These are phyloP conservation scores for Leptura quadrifasciata DNA, from an alignment of 2,888 invertebrate genomes.

Conservation along the genomic window DNA sequence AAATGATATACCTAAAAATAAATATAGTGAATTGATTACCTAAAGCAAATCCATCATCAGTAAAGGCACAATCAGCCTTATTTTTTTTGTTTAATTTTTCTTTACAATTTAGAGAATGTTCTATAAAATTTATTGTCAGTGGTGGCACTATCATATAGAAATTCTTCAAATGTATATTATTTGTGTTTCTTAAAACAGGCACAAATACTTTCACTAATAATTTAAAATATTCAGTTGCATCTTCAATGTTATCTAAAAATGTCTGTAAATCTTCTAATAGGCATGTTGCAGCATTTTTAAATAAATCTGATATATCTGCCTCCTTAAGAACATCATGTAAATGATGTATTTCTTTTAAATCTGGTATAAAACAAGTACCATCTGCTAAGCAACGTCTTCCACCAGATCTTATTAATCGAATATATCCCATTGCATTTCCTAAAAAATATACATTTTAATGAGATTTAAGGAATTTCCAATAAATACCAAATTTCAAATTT, in stretches of 20 bases:
- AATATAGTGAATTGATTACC: constrained; percentile 74
- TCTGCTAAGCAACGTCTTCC: constrained; percentile 94
- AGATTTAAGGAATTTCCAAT: background rate
- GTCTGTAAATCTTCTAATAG: constrained; percentile 87
- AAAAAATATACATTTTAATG: constrained; percentile 23
- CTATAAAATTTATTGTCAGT: constrained; percentile 94
- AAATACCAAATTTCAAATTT: too few species aligned
- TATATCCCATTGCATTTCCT: constrained; percentile 96
- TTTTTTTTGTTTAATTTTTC: constrained; percentile 95
- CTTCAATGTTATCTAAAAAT: constrained; percentile 88
- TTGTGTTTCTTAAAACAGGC: constrained; percentile 88
- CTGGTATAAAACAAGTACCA: constrained; percentile 92
- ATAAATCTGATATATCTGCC: constrained; percentile 77
- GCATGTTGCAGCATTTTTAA: constrained; percentile 81
- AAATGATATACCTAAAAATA: too few species aligned
- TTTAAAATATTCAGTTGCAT: constrained; percentile 88
- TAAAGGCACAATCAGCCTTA: constrained; percentile 91
- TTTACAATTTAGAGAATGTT: constrained; percentile 93
- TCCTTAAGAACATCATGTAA: constrained; percentile 79
- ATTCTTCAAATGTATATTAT: constrained; percentile 91
- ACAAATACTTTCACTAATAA: constrained; percentile 95
- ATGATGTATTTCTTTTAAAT: constrained; percentile 79
- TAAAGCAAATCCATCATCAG: constrained; percentile 99
- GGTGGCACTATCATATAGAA: constrained; percentile 97
- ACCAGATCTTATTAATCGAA: constrained; percentile 94